Percentiles rank a stretch among this genome's conserved stretches.
Evolutionary conservation across 1,140 invertebrate species (phyloP).

Genomic region (Dryas iulia): DNA sequence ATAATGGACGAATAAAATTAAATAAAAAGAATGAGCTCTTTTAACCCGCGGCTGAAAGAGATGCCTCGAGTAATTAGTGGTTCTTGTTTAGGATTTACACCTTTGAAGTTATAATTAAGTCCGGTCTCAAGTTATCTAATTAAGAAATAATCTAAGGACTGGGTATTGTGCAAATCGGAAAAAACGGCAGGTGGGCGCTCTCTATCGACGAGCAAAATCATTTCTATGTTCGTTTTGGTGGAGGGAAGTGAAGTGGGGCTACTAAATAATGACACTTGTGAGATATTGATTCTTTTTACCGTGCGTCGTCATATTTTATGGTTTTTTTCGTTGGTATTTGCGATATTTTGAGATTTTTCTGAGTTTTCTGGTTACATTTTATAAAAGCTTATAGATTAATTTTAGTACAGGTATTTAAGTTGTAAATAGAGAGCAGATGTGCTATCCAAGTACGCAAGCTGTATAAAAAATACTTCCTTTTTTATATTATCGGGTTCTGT

Average conservation of each 20-base stretch:
- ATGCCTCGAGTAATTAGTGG: constrained; percentile 27
- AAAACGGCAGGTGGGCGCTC: neutral
- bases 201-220: neutral
- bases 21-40: constrained; percentile 17
- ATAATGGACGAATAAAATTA: constrained; percentile 7
- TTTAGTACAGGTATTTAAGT: too few species aligned
- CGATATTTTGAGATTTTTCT: neutral
- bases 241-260: neutral
- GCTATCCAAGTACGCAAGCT: too few species aligned
- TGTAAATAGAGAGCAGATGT: too few species aligned
- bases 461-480: too few species aligned
- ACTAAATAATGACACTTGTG: neutral
- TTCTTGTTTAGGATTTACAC: constrained; percentile 29
- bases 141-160: neutral
- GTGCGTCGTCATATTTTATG: neutral
- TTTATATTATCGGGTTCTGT: too few species aligned
- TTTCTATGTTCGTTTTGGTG: neutral
- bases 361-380: too few species aligned
- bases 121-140: constrained; percentile 9
- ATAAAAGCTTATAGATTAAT: too few species aligned
- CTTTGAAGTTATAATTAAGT: constrained; percentile 31
- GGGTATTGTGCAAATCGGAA: neutral
- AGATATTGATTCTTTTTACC: neutral
- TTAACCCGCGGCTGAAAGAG: constrained; percentile 13
- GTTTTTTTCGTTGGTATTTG: neutral